phyloP scores from a whole-genome alignment of 2,113 vertebrate species.

The Hoplias malabaricus region DNA sequence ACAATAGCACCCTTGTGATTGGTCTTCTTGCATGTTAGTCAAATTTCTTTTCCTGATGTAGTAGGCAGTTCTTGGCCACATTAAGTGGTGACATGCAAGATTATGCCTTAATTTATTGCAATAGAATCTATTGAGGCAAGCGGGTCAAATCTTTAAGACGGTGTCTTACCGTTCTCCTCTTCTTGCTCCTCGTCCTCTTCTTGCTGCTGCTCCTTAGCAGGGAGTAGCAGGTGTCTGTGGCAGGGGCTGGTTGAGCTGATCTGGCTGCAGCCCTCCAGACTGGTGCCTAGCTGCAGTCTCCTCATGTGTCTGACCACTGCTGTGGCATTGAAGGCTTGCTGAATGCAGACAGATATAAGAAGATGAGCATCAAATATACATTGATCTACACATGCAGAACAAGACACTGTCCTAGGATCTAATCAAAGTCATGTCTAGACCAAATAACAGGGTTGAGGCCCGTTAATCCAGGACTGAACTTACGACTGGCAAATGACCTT shows the following conservation, averaged over 20 bases:
- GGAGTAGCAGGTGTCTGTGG: conserved; percentile 72
- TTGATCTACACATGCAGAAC: background rate
- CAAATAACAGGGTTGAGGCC: no score
- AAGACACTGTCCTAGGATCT: no score
- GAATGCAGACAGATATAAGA: conserved; percentile 12
- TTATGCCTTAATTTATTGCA: background rate
- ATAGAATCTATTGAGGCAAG: background rate
- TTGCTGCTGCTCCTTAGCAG: conserved; percentile 63
- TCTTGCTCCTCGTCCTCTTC: conserved; percentile 71
- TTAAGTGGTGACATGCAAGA: no score
- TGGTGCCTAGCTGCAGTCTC: conserved; percentile 90
- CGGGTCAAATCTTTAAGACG: background rate
- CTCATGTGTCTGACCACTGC: conserved; percentile 96
- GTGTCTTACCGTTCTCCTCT: conserved; percentile 69
- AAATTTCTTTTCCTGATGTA: no score
- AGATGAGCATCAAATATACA: conserved; percentile 1
- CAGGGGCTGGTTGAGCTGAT: conserved; percentile 78
- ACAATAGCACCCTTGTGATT: no score
- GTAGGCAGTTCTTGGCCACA: no score
- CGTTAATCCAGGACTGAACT: background rate
- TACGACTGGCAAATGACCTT: background rate
- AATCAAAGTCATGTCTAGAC: background rate
- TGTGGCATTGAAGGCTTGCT: conserved; percentile 99
- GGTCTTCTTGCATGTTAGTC: no score
- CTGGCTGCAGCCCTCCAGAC: conserved; percentile 85